Evolutionary conservation across 2,888 invertebrate species (phyloP).

Genomic region (Thymelicus sylvestris): DNA sequence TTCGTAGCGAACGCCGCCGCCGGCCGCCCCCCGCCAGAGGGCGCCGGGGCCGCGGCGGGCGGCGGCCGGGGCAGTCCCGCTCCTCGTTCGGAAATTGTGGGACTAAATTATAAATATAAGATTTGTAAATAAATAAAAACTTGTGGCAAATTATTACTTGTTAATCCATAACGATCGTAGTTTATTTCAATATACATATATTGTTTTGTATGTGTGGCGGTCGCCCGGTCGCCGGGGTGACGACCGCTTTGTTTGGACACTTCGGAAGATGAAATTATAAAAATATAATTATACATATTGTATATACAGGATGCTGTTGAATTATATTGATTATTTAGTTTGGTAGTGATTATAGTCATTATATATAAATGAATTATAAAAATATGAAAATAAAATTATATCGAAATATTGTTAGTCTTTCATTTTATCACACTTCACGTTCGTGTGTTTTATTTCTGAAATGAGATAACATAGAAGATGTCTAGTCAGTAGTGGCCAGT

Average conservation of each 20-base stretch:
- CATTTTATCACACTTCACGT: constrained; percentile 10
- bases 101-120: constrained; percentile 80
- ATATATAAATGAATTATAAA: constrained; percentile 78
- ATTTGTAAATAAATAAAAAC: constrained; percentile 81
- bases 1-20: constrained; percentile 23
- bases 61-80: constrained; percentile 22
- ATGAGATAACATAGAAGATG: too few relatives aligned
- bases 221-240: constrained; percentile 57
- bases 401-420: constrained; percentile 61
- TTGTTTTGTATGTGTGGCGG: constrained; percentile 61
- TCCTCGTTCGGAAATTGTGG: constrained; percentile 77
- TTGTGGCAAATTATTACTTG: constrained; percentile 83
- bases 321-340: constrained; percentile 82
- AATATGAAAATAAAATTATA: constrained; percentile 83
- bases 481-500: too few relatives aligned
- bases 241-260: constrained; percentile 59
- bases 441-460: too few relatives aligned
- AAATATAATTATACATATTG: constrained; percentile 79
- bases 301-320: constrained; percentile 83
- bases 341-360: constrained; percentile 83
- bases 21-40: neutral
- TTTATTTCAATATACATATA: constrained; percentile 68
- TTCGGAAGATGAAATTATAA: constrained; percentile 61
- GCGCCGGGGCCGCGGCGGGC: constrained; percentile 23
- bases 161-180: constrained; percentile 72